Percentiles rank a stretch among this genome's conserved stretches.
phyloP scores from a whole-genome alignment of 2,797 vertebrate species.

The Sciaenops ocellatus region DNA sequence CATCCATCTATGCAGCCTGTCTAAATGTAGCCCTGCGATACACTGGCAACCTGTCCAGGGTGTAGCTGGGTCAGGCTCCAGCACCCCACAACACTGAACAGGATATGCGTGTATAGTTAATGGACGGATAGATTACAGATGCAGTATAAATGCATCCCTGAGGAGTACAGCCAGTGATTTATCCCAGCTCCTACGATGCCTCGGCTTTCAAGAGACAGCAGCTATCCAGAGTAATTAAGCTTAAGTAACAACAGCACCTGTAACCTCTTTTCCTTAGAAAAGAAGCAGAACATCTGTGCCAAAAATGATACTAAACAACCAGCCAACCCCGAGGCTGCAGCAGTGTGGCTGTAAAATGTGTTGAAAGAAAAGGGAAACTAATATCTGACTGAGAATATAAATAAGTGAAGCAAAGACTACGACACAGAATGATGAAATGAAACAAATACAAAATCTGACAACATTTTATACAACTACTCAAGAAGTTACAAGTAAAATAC shows the following conservation, averaged over 20 bases:
- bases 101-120: conserved; percentile 2
- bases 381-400: conserved; percentile 15
- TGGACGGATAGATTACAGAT: conserved; percentile 22
- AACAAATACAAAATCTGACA: conserved; percentile 25
- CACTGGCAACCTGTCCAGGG: not conserved
- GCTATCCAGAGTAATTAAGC: conserved; percentile 61
- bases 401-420: conserved; percentile 16
- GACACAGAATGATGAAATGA: conserved; percentile 3
- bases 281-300: conserved; percentile 51
- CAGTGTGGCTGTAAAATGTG: conserved; percentile 13
- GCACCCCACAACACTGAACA: not conserved
- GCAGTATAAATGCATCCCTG: conserved; percentile 23
- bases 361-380: conserved; percentile 8
- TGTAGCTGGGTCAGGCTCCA: not conserved
- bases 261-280: conserved; percentile 47
- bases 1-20: not conserved
- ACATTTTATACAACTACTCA: not conserved
- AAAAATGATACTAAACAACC: conserved; percentile 16
- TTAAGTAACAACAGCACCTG: conserved; percentile 57
- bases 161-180: conserved; percentile 34
- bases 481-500: not conserved
- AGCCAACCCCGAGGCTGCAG: conserved; percentile 6
- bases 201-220: conserved; percentile 49
- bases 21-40: not conserved
- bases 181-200: conserved; percentile 20